Conservation (phyloP, 2,113 vertebrate species). For the Pitta sordida region DNA sequence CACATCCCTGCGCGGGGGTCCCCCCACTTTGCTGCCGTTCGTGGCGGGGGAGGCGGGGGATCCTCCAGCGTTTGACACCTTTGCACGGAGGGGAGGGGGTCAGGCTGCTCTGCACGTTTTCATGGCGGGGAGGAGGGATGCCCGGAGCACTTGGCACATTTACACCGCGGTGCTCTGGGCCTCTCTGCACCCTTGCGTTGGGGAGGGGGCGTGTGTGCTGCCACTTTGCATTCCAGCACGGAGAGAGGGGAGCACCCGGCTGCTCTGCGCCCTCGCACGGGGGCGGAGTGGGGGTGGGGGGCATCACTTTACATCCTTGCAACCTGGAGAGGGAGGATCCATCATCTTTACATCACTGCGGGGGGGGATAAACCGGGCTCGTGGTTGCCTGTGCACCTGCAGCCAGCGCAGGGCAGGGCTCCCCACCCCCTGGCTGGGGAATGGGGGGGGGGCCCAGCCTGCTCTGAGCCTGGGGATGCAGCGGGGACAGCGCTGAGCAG, state of each 20-base stretch:
- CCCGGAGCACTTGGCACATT: not conserved
- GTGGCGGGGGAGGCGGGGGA: accelerated
- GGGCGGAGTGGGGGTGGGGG: not conserved
- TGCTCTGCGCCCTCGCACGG: not conserved
- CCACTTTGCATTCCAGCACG: not conserved
- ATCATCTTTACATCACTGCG: not conserved
- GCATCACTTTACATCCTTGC: not conserved
- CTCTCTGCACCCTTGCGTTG: not conserved
- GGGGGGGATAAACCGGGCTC: not conserved
- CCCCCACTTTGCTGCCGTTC: not conserved
- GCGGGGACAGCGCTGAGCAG: not conserved
- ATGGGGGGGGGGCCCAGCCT: not conserved
- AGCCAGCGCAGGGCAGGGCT: not conserved
- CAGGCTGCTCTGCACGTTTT: not conserved
- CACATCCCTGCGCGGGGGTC: not conserved
- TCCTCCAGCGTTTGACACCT: not conserved
- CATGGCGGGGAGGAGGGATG: not conserved
- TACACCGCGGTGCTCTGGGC: not conserved
- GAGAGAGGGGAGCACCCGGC: not conserved
- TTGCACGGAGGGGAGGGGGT: not conserved
- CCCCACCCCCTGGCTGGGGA: not conserved
- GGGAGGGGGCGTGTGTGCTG: not conserved
- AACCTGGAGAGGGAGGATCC: not conserved
- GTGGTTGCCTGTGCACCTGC: not conserved
- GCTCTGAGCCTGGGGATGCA: too few species aligned